Evolutionary conservation across 2,797 vertebrate genomes (phyloP).

Genomic region (Dermochelys coriacea): DNA sequence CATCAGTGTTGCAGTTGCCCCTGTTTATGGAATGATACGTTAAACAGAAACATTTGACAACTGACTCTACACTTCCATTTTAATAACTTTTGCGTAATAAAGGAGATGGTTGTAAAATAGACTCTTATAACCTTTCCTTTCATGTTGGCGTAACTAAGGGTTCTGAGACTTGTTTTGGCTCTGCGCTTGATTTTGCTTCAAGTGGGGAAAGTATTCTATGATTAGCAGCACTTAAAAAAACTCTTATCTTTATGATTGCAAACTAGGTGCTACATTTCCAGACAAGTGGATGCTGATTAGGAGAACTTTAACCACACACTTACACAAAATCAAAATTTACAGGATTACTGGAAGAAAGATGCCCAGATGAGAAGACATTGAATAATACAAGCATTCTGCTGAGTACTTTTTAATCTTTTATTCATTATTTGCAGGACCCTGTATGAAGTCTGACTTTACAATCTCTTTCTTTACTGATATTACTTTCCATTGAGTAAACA

Average conservation of each 20-base stretch:
- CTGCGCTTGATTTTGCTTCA: constrained; percentile 29
- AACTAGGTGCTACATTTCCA: constrained; percentile 41
- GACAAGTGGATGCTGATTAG: constrained; percentile 25
- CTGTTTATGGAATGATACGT: not conserved
- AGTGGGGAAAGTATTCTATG: constrained; percentile 7
- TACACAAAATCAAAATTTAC: constrained; percentile 51
- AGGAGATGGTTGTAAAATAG: not conserved
- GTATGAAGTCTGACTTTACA: not conserved
- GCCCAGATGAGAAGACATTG: constrained; percentile 16
- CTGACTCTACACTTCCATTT: not conserved
- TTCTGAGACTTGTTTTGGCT: not conserved
- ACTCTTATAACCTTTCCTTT: not conserved
- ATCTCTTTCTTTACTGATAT: not conserved
- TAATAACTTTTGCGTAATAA: not conserved
- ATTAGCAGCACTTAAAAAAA: constrained; percentile 45
- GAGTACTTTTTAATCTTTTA: constrained; percentile 49
- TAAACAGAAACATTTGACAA: not conserved
- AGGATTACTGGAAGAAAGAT: constrained; percentile 31
- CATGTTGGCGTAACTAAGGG: not conserved
- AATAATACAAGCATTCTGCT: constrained; percentile 26
- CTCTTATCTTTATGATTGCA: constrained; percentile 24
- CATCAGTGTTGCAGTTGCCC: not conserved
- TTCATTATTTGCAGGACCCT: constrained; percentile 34
- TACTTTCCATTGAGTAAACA: not conserved
- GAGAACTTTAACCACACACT: constrained; percentile 26